Percentiles rank a stretch among this genome's conserved stretches.
These are phyloP conservation scores for Aramus guarauna DNA, from an alignment of 2,113 vertebrate genomes.

Conservation along the genomic window DNA sequence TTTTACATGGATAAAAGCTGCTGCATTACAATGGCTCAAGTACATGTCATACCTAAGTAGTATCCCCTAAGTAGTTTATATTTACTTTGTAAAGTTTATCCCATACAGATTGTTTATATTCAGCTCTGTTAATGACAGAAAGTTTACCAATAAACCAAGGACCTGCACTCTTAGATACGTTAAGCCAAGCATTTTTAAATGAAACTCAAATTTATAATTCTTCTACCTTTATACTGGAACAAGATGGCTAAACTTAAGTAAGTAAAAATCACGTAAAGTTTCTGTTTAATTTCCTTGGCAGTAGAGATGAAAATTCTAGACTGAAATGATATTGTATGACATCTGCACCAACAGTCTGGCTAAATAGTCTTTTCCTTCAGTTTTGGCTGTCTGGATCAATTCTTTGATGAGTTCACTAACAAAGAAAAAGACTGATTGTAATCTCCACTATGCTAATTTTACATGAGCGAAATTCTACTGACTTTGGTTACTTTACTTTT, in stretches of 20 bases:
- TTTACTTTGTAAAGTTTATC: not conserved
- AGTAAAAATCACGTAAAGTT: constrained; percentile 60
- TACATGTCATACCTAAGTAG: not conserved
- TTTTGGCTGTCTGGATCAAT: constrained; percentile 61
- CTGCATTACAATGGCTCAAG: not conserved
- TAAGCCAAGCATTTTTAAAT: not conserved
- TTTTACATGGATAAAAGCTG: not conserved
- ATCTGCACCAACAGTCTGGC: constrained; percentile 58
- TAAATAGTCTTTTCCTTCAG: constrained; percentile 53
- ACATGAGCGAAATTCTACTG: not conserved
- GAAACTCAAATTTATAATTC: not conserved
- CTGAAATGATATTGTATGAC: constrained; percentile 69
- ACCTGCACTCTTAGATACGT: not conserved
- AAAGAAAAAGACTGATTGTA: not conserved
- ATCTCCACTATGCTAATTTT: constrained; percentile 14
- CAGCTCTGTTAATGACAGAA: not conserved
- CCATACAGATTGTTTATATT: not conserved
- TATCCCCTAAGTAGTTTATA: not conserved
- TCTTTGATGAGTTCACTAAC: constrained; percentile 44
- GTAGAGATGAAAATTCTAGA: constrained; percentile 62
- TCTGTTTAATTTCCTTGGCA: constrained; percentile 76
- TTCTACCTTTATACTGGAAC: constrained; percentile 29
- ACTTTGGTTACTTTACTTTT: not conserved
- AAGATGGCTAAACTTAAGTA: constrained; percentile 32
- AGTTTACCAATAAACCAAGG: not conserved